A percentile compares a stretch with the other conserved stretches of the same genome.
Evolutionary conservation across 2,113 vertebrate genomes (phyloP).

Genomic region (Cariama cristata): DNA sequence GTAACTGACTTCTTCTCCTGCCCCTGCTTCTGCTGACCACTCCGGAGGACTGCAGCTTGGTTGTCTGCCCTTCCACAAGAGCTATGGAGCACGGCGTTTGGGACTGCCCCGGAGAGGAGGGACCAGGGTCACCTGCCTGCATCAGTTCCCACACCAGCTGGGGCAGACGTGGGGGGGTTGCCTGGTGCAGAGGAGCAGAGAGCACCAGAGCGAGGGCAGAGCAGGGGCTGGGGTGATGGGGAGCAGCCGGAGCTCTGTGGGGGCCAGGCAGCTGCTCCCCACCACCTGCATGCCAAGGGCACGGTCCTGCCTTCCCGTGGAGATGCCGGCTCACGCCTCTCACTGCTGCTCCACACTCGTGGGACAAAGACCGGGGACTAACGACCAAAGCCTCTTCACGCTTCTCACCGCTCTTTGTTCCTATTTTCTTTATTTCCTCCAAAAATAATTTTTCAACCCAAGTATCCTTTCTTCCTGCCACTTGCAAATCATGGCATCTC

Average conservation of each 20-base stretch:
- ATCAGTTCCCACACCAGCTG: fast-evolving
- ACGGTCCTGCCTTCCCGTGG: neutral
- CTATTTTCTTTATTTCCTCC: neutral
- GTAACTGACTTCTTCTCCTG: neutral
- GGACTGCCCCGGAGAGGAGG: neutral
- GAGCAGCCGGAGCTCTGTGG: neutral
- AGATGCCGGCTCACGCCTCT: neutral
- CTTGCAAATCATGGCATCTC: neutral
- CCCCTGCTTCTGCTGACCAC: neutral
- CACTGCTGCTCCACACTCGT: neutral
- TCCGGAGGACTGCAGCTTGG: too few relatives aligned
- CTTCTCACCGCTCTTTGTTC: neutral
- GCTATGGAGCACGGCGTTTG: fast-evolving
- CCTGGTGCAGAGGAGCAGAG: too few relatives aligned
- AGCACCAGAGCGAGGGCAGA: neutral
- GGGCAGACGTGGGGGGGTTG: neutral
- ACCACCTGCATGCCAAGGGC: too few relatives aligned
- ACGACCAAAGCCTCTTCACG: neutral
- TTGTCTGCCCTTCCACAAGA: neutral
- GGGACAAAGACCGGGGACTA: neutral
- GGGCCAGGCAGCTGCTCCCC: neutral
- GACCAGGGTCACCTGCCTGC: fast-evolving
- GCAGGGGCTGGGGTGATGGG: neutral
- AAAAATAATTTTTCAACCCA: neutral
- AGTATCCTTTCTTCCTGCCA: neutral